These are phyloP conservation scores for Sebastes nivosus DNA, from an alignment of 2,797 vertebrate species.

Conservation along the genomic window DNA sequence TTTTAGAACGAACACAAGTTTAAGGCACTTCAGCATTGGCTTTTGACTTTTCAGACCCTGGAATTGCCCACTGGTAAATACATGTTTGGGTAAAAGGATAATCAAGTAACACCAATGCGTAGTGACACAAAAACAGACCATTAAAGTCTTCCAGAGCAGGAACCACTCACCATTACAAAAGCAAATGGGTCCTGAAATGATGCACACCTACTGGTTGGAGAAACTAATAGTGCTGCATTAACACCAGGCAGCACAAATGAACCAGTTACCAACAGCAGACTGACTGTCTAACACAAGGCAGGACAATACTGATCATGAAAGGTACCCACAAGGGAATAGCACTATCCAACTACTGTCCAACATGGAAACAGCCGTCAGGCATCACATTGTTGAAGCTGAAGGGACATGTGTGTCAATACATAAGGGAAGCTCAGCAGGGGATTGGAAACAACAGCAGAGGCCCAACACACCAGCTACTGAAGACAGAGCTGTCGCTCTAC, in stretches of 20 bases:
- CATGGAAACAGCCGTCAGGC: constrained; percentile 45
- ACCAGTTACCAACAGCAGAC: constrained; percentile 12
- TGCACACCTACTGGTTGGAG: constrained; percentile 19
- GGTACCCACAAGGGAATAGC: constrained; percentile 22
- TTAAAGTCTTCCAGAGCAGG: neutral
- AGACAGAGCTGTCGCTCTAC: constrained; percentile 45
- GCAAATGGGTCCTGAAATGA: constrained; percentile 37
- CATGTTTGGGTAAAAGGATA: constrained; percentile 10
- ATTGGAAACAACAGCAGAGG: constrained; percentile 46
- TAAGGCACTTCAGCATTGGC: too few relatives aligned
- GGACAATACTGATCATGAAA: constrained; percentile 28
- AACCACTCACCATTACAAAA: constrained; percentile 10
- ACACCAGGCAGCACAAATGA: constrained; percentile 26
- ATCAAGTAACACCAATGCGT: neutral
- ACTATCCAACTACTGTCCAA: constrained; percentile 22
- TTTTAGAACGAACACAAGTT: too few relatives aligned
- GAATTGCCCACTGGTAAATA: neutral
- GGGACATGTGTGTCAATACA: constrained; percentile 48
- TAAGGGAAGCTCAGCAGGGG: constrained; percentile 24
- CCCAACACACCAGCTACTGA: constrained; percentile 28
- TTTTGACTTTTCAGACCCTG: too few relatives aligned
- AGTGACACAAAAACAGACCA: neutral
- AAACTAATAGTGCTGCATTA: constrained; percentile 21
- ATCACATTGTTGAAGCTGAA: constrained; percentile 50
- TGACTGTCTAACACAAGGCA: constrained; percentile 29